Percentiles rank a stretch among this genome's conserved stretches.
These are phyloP conservation scores for Sebastes cheni DNA, from an alignment of 2,797 vertebrate species.

Conservation along the genomic window DNA sequence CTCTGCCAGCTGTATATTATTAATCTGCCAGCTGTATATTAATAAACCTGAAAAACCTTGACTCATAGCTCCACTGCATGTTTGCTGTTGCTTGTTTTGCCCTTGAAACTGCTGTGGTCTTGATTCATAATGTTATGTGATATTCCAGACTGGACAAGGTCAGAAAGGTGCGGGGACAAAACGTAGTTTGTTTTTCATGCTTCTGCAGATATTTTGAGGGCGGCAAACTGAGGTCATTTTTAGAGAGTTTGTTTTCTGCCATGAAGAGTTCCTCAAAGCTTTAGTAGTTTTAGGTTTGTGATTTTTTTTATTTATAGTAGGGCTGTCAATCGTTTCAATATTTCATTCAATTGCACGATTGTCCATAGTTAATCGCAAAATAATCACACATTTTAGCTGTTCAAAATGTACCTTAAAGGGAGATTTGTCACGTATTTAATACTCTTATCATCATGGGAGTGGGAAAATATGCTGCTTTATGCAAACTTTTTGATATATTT, in stretches of 20 bases:
- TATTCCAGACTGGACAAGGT: constrained; percentile 42
- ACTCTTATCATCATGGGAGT: too few species aligned
- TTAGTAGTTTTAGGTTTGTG: background rate
- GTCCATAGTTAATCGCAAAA: too few species aligned
- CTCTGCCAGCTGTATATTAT: constrained; percentile 46
- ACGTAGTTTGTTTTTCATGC: constrained; percentile 22
- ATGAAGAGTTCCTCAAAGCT: background rate
- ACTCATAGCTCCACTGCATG: background rate
- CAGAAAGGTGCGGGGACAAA: constrained; percentile 14
- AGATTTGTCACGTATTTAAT: too few species aligned
- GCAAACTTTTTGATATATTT: too few species aligned
- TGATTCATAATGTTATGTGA: constrained; percentile 43
- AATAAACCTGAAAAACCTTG: constrained; percentile 49
- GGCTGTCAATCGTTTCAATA: too few species aligned
- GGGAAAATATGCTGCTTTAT: too few species aligned
- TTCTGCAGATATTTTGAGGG: constrained; percentile 6
- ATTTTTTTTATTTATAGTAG: too few species aligned
- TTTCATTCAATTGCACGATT: too few species aligned
- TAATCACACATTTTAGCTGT: too few species aligned
- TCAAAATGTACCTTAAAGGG: too few species aligned
- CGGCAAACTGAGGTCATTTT: constrained; percentile 7
- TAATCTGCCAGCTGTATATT: constrained; percentile 56
- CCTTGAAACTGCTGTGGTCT: constrained; percentile 49
- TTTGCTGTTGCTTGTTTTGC: constrained; percentile 41
- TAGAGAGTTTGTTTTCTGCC: background rate